phyloP scores from a whole-genome alignment of 2,797 vertebrate genomes.

The Nannoperca australis region DNA sequence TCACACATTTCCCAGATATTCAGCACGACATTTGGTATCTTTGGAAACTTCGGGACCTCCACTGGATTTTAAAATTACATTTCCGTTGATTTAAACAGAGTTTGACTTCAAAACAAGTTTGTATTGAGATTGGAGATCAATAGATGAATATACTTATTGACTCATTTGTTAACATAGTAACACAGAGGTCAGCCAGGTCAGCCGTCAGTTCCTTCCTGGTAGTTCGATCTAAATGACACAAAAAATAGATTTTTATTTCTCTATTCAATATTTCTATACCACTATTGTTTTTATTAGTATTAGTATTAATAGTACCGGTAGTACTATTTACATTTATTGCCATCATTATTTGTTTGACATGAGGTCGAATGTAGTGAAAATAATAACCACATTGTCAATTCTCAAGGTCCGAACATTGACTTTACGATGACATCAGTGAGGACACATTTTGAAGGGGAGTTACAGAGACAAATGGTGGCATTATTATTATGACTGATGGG shows the following conservation, averaged over 20 bases:
- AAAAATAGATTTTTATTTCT: not conserved
- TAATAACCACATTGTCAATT: not conserved
- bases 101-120: not conserved
- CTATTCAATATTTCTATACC: not conserved
- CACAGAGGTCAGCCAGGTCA: not conserved
- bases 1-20: too few species aligned
- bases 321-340: not conserved
- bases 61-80: not conserved
- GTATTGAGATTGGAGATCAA: not conserved
- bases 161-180: not conserved
- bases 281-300: too few species aligned
- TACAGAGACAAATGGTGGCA: constrained; percentile 7
- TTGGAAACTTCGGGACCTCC: not conserved
- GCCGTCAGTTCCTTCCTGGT: not conserved
- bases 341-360: not conserved
- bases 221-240: not conserved
- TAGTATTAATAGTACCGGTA: too few species aligned
- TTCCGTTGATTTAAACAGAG: not conserved
- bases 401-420: not conserved
- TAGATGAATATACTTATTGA: not conserved
- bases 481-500: constrained; percentile 14
- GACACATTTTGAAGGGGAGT: not conserved
- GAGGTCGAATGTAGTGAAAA: not conserved
- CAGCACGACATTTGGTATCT: not conserved
- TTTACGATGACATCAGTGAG: not conserved